A percentile compares a stretch with the other conserved stretches of the same genome.
These are phyloP conservation scores for Paramisgurnus dabryanus DNA, from an alignment of 2,113 vertebrate genomes.

Conservation along the genomic window DNA sequence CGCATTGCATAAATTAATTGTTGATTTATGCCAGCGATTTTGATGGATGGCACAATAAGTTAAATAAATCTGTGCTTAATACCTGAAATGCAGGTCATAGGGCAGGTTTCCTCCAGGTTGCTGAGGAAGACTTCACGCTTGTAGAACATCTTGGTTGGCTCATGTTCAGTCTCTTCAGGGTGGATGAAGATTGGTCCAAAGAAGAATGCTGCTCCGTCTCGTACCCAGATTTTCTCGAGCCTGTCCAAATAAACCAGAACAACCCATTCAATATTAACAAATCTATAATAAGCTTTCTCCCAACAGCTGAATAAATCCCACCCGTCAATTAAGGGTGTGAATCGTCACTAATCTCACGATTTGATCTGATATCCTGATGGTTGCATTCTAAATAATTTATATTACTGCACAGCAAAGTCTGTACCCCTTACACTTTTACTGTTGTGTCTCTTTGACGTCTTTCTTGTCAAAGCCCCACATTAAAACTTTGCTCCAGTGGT, in stretches of 20 bases:
- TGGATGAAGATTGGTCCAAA: slow-evolving; percentile 98
- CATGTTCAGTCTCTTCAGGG: slow-evolving; percentile 95
- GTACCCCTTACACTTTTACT: too few relatives aligned
- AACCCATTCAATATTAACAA: neutral
- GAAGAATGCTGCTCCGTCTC: slow-evolving; percentile 88
- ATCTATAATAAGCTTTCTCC: too few relatives aligned
- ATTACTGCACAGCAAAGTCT: too few relatives aligned
- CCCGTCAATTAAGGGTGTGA: too few relatives aligned
- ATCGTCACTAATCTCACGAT: too few relatives aligned
- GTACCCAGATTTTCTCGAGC: slow-evolving; percentile 93
- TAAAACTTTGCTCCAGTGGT: too few relatives aligned
- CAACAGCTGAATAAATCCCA: too few relatives aligned
- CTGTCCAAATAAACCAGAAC: slow-evolving; percentile 54
- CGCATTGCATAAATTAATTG: neutral
- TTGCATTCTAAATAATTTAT: too few relatives aligned
- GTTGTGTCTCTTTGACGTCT: too few relatives aligned
- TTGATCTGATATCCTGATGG: too few relatives aligned
- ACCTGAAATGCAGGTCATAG: slow-evolving; percentile 93
- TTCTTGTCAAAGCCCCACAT: too few relatives aligned
- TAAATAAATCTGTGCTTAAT: slow-evolving; percentile 33
- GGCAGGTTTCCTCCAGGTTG: slow-evolving; percentile 91
- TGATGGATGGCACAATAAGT: neutral
- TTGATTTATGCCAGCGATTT: neutral
- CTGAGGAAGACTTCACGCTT: slow-evolving; percentile 97
- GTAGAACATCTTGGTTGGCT: slow-evolving; percentile 99